Conservation (phyloP, 2,888 invertebrate species). For the Corythucha ciliata region DNA sequence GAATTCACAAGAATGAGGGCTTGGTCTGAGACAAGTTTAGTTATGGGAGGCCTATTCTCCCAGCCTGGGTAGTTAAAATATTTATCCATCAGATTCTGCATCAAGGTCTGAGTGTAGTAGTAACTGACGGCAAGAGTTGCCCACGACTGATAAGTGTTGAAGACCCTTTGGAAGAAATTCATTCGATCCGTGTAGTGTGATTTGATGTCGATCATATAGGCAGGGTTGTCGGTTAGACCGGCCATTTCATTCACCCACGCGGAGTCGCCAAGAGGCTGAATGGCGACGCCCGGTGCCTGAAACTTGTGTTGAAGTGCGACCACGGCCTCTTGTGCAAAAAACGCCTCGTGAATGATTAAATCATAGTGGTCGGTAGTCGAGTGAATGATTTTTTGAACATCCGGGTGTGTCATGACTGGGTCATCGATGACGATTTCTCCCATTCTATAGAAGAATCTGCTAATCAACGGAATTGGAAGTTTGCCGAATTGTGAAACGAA, state of each 20-base stretch:
- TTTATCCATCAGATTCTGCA: conserved; percentile 20
- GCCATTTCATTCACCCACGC: conserved; percentile 1
- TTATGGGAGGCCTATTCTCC: conserved; percentile 21
- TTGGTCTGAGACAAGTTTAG: conserved; percentile 13
- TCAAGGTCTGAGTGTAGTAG: not conserved
- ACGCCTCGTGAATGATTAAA: conserved; percentile 11
- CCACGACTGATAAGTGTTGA: conserved; percentile 14
- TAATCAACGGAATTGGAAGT: conserved; percentile 1
- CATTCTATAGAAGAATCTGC: conserved; percentile 9
- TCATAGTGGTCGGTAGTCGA: conserved; percentile 9
- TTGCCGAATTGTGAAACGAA: conserved; percentile 12
- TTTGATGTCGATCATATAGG: conserved; percentile 15
- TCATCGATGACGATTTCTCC: not conserved
- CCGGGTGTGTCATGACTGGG: not conserved
- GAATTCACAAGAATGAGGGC: conserved; percentile 24
- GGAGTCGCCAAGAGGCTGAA: not conserved
- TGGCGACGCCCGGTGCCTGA: not conserved
- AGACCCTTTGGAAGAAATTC: conserved; percentile 23
- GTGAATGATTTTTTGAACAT: conserved; percentile 10
- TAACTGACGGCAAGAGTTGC: conserved; percentile 18
- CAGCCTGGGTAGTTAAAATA: conserved; percentile 25
- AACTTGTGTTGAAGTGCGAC: conserved; percentile 14
- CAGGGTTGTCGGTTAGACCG: conserved; percentile 8
- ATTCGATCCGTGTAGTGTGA: conserved; percentile 13
- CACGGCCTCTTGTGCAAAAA: conserved; percentile 12